Base-by-base conservation (phyloP, 2,888 invertebrate species). In the Synergus laeviventris region DNA sequence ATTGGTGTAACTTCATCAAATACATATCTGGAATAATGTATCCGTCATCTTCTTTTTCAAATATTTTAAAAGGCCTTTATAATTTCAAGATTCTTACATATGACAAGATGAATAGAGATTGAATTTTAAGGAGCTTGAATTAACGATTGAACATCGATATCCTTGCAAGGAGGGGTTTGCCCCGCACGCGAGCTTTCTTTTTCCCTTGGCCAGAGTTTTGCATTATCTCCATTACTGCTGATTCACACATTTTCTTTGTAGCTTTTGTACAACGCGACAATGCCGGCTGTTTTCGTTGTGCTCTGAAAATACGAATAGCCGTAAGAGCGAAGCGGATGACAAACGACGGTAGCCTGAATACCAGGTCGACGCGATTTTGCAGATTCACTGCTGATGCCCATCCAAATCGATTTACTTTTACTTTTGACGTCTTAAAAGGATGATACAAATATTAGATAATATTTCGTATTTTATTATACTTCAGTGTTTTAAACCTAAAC, bases 141-240 rank as follows among this genome's bases (percentile, higher is more conserved):
- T 21, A 12, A 56, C 12, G 56, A 56, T 56, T 21, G 56, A 21
- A 56, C 56, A 21, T 21, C 56, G 56, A 56, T 2, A 56, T 18
- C 56, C 21, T 21, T 56, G 18, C 18, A 21, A 56, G 54, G 75
- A 54, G 70, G 75, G 66, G 54, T 56, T 64, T 12, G 66, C 60
- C 66, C 31, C 31, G 74, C 74, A 74, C 77, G 77, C 74, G 70
- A 77, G 74, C 74, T 73, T 64, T 73, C 38, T 36, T 45, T 74
- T 49, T 24, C 21, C 21, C 54, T 62, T 2, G 14, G 62, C 42
- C 36, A 54, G 21, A 88, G 85, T 89, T 89, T 89, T 88, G 88
- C 89, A 89, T 89, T 89, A 89, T 90, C 86, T 86, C 88, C 88
- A 89, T 89, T 89, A 89, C 86, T 89, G 90, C 90, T 90, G 89